A percentile compares a stretch with the other conserved stretches of the same genome.
phyloP scores from a whole-genome alignment of 2,888 invertebrate genomes.

The Tricholauxania praeusta region DNA sequence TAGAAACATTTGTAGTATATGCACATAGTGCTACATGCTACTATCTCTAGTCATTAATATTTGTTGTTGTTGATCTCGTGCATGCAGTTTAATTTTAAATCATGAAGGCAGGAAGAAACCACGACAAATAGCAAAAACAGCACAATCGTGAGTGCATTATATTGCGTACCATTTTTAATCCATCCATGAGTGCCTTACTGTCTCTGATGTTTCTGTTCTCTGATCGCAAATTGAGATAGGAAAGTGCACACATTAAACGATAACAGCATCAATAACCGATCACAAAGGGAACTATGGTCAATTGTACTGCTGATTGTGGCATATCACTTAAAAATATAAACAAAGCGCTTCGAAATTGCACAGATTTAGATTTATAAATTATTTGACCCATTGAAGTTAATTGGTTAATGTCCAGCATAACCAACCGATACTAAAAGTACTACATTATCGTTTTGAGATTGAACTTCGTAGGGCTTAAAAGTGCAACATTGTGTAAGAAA shows the following conservation, averaged over 20 bases:
- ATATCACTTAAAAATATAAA: constrained; percentile 7
- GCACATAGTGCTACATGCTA: background rate
- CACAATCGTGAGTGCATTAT: constrained; percentile 22
- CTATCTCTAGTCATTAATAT: no score
- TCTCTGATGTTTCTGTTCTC: background rate
- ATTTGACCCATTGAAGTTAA: no score
- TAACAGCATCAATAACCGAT: constrained; percentile 2
- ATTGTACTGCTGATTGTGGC: background rate
- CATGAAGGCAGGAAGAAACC: background rate
- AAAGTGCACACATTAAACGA: constrained; percentile 19
- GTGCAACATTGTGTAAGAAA: no score
- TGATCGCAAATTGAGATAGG: constrained; percentile 23
- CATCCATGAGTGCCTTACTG: background rate
- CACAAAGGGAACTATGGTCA: constrained; percentile 16
- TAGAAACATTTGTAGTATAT: background rate
- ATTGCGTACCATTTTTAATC: background rate
- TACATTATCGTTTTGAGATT: no score
- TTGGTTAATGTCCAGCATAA: no score
- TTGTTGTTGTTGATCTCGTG: constrained; percentile 7
- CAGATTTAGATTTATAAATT: no score
- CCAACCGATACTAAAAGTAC: no score
- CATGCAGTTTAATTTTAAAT: constrained; percentile 28
- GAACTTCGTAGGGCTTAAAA: no score
- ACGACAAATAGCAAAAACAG: constrained; percentile 11
- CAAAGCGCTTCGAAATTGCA: no score